These are phyloP conservation scores for Paratilapia polleni DNA, from an alignment of 2,113 vertebrate species.

Conservation along the genomic window DNA sequence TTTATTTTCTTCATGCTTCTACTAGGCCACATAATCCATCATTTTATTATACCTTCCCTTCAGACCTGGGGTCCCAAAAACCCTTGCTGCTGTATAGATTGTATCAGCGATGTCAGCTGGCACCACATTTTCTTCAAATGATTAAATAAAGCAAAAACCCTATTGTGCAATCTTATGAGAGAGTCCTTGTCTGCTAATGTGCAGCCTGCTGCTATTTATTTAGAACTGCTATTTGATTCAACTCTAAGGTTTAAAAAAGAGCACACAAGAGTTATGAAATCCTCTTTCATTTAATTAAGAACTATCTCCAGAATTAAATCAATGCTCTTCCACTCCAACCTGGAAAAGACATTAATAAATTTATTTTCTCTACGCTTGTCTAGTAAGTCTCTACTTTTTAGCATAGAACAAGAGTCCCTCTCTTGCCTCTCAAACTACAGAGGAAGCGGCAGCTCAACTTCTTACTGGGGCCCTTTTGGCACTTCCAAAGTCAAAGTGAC, in stretches of 20 bases:
- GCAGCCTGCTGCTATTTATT: not conserved
- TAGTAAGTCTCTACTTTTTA: not conserved
- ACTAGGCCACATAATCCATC: not conserved
- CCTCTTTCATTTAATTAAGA: fast-evolving
- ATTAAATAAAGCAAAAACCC: not conserved
- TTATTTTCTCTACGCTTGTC: not conserved
- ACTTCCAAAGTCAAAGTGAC: not conserved
- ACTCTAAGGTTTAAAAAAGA: not conserved
- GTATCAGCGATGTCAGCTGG: not conserved
- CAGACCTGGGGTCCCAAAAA: not conserved
- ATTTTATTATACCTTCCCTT: not conserved
- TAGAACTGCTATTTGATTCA: not conserved
- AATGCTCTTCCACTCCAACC: too few relatives aligned
- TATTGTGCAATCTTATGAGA: not conserved
- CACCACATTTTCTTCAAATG: not conserved
- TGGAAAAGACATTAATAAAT: too few relatives aligned
- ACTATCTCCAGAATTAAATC: not conserved
- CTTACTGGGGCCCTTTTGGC: not conserved
- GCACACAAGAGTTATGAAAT: not conserved
- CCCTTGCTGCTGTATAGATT: not conserved
- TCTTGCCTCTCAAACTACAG: not conserved
- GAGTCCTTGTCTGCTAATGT: not conserved
- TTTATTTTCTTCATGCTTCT: not conserved
- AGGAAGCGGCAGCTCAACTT: not conserved
- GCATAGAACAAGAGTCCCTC: not conserved